Percentiles rank a stretch among this genome's conserved stretches.
phyloP scores from a whole-genome alignment of 2,888 invertebrate species.

The Agrochola lychnidis region DNA sequence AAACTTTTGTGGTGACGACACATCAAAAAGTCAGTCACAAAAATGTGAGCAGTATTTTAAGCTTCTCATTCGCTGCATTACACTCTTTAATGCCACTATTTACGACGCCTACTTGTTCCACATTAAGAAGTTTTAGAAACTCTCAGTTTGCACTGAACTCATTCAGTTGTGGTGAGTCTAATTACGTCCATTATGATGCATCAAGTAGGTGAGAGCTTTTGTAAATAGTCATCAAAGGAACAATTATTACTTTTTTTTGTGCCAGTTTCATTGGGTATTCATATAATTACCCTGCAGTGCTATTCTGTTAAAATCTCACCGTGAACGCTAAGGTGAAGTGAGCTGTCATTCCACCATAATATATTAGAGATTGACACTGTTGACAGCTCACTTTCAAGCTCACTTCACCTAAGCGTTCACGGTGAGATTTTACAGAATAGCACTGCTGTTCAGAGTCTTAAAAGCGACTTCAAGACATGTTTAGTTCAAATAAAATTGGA shows the following conservation, averaged over 20 bases:
- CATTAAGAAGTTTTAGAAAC: conserved; percentile 23
- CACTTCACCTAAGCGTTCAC: too few species aligned
- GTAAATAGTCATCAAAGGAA: too few species aligned
- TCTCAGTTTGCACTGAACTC: conserved; percentile 14
- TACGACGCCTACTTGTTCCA: conserved; percentile 15
- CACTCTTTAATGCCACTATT: conserved; percentile 16
- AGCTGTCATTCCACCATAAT: too few species aligned
- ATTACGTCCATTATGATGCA: background rate
- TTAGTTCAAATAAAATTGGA: conserved; percentile 31
- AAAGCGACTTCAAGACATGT: background rate
- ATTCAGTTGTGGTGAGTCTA: conserved; percentile 16
- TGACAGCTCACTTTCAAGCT: too few species aligned
- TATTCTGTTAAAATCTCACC: too few species aligned
- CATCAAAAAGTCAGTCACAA: background rate
- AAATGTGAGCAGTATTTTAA: background rate
- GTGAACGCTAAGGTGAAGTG: too few species aligned
- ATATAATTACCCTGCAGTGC: background rate
- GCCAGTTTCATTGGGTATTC: background rate
- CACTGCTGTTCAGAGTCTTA: background rate
- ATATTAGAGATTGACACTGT: too few species aligned
- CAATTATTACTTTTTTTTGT: background rate
- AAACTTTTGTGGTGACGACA: background rate
- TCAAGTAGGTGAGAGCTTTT: too few species aligned
- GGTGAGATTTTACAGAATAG: too few species aligned
- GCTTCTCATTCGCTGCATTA: background rate